These are phyloP conservation scores for Lypha dubia DNA, from an alignment of 2,888 invertebrate species.

Conservation along the genomic window DNA sequence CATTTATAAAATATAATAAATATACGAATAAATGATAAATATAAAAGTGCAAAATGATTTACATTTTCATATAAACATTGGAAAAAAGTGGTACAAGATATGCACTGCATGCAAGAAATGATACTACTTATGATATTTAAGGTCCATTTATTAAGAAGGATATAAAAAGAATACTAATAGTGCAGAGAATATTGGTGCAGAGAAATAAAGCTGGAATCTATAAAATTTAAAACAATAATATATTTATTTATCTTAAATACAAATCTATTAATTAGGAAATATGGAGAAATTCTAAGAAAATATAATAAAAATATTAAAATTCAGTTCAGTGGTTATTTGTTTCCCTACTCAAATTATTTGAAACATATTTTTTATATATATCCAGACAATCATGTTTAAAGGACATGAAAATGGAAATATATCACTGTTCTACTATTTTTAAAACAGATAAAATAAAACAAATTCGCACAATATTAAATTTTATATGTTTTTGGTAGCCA, in stretches of 20 bases:
- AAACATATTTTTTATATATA: conserved; percentile 37
- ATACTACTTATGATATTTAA: background rate
- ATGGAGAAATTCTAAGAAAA: background rate
- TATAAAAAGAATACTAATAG: background rate
- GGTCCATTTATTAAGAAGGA: background rate
- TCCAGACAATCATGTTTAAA: conserved; percentile 65
- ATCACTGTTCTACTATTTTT: conserved; percentile 58
- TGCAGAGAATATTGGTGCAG: background rate
- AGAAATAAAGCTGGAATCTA: background rate
- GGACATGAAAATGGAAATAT: conserved; percentile 67
- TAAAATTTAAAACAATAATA: background rate
- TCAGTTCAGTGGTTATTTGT: background rate
- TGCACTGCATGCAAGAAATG: background rate
- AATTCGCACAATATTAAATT: conserved; percentile 82
- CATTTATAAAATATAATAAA: conserved; percentile 10
- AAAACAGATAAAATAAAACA: conserved; percentile 53
- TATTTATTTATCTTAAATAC: background rate
- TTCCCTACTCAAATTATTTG: conserved; percentile 22
- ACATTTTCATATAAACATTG: conserved; percentile 43
- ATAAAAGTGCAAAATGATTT: conserved; percentile 55
- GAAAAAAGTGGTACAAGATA: background rate
- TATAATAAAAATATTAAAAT: background rate
- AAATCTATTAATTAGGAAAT: background rate
- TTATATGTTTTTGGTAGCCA: conserved; percentile 76
- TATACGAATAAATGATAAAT: conserved; percentile 24